Conservation (phyloP, 2,888 invertebrate genomes). For the Pemphredon lugubris region DNA sequence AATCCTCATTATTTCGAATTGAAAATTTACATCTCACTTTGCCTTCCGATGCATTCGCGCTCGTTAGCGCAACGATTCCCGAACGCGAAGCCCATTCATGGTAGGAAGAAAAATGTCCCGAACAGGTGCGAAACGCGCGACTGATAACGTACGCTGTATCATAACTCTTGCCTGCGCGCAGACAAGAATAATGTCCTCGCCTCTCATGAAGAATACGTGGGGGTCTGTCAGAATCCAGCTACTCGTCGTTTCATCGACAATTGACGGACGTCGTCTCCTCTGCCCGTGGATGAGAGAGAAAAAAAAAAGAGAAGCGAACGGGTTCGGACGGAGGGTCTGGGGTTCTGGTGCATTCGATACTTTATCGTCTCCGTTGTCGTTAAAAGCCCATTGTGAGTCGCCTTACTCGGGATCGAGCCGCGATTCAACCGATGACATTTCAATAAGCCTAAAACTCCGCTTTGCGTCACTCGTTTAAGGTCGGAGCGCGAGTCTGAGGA, state of each 20-base stretch:
- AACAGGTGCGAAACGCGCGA: constrained; percentile 50
- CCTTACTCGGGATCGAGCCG: constrained; percentile 44
- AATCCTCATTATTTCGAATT: no score
- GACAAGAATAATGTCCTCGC: constrained; percentile 56
- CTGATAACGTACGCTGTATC: constrained; percentile 47
- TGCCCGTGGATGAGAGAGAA: constrained; percentile 46
- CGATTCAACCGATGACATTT: constrained; percentile 72
- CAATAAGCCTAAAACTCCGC: constrained; percentile 54
- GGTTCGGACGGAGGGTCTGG: constrained; percentile 9
- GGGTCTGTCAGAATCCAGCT: constrained; percentile 65
- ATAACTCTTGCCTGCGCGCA: constrained; percentile 34
- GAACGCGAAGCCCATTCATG: constrained; percentile 26
- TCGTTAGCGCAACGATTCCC: constrained; percentile 27
- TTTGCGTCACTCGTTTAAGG: neutral
- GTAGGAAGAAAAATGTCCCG: constrained; percentile 47
- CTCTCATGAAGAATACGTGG: constrained; percentile 51
- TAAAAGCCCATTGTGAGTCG: constrained; percentile 31
- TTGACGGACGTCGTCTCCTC: constrained; percentile 43
- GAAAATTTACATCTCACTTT: constrained; percentile 24
- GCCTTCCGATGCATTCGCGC: constrained; percentile 16
- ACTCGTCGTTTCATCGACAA: constrained; percentile 65
- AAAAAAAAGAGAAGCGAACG: constrained; percentile 20
- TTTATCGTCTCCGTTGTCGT: constrained; percentile 61
- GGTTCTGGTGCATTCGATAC: constrained; percentile 60
- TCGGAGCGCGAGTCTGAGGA: neutral